A percentile compares a stretch with the other conserved stretches of the same genome.
Evolutionary conservation across 2,797 vertebrate genomes (phyloP).

Genomic region (Sebastes trivittatus): DNA sequence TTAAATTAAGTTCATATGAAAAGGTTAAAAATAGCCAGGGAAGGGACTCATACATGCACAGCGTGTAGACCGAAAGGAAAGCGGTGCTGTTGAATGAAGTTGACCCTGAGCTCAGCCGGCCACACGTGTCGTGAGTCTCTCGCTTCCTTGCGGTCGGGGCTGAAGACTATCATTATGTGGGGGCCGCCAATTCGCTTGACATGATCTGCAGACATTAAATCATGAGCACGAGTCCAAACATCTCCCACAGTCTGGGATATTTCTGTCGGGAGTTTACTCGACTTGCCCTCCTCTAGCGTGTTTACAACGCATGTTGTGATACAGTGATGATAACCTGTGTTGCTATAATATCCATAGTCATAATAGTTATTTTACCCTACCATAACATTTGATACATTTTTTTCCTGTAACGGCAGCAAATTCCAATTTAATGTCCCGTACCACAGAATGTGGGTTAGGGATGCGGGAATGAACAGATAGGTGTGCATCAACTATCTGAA

Average conservation of each 20-base stretch:
- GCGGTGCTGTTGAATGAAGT: slow-evolving; percentile 71
- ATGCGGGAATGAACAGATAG: slow-evolving; percentile 30
- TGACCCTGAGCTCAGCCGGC: slow-evolving; percentile 76
- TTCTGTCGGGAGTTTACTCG: slow-evolving; percentile 57
- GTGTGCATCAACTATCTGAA: slow-evolving; percentile 7
- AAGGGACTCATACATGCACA: neutral
- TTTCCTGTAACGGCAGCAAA: neutral
- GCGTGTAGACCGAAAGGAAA: slow-evolving; percentile 38
- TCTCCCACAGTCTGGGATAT: slow-evolving; percentile 77
- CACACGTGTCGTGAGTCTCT: slow-evolving; percentile 85
- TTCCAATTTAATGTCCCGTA: neutral
- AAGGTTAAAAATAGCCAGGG: neutral
- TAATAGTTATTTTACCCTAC: neutral
- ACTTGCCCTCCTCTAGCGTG: slow-evolving; percentile 1
- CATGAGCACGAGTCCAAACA: slow-evolving; percentile 69
- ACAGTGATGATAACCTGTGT: neutral
- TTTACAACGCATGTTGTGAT: slow-evolving; percentile 9
- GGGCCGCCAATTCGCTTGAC: slow-evolving; percentile 81
- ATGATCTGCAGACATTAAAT: slow-evolving; percentile 85
- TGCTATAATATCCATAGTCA: neutral
- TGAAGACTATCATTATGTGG: slow-evolving; percentile 84
- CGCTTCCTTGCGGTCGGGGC: slow-evolving; percentile 69
- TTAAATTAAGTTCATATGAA: slow-evolving; percentile 5
- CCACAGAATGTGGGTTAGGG: neutral
- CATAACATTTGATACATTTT: neutral